phyloP scores from a whole-genome alignment of 2,113 vertebrate species.

The Petrocephalus microphthalmus region DNA sequence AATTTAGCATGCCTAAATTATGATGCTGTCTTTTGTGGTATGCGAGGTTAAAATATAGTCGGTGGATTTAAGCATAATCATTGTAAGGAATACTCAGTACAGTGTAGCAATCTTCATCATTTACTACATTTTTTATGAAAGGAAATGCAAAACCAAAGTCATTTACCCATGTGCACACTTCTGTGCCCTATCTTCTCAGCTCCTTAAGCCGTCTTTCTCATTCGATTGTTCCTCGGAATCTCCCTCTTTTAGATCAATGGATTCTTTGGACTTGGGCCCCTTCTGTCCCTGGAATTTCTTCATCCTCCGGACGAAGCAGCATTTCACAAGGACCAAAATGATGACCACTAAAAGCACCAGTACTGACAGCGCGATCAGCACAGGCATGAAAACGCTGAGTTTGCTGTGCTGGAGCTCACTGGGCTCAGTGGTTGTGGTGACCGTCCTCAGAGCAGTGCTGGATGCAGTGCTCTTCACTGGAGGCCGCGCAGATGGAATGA shows the following conservation, averaged over 20 bases:
- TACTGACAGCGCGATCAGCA: slow-evolving; percentile 37
- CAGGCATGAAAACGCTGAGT: slow-evolving; percentile 37
- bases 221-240: slow-evolving; percentile 39
- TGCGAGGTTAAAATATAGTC: not conserved
- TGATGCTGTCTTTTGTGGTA: not conserved
- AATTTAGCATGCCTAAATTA: not conserved
- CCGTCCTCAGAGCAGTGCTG: not conserved
- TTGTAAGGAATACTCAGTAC: not conserved
- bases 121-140: not conserved
- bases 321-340: slow-evolving; percentile 43
- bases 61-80: not conserved
- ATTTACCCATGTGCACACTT: not conserved
- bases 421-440: accelerated
- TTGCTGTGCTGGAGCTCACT: not conserved
- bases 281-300: slow-evolving; percentile 31
- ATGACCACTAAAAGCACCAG: slow-evolving; percentile 45
- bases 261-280: slow-evolving; percentile 25
- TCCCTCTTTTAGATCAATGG: slow-evolving; percentile 24
- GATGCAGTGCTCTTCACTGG: not conserved
- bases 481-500: not conserved
- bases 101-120: not conserved
- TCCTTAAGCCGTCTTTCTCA: slow-evolving; percentile 34
- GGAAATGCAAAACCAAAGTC: not conserved
- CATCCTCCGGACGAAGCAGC: slow-evolving; percentile 39
- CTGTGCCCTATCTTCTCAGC: not conserved